phyloP scores from a whole-genome alignment of 1,140 invertebrate species.

The Panulirus ornatus region DNA sequence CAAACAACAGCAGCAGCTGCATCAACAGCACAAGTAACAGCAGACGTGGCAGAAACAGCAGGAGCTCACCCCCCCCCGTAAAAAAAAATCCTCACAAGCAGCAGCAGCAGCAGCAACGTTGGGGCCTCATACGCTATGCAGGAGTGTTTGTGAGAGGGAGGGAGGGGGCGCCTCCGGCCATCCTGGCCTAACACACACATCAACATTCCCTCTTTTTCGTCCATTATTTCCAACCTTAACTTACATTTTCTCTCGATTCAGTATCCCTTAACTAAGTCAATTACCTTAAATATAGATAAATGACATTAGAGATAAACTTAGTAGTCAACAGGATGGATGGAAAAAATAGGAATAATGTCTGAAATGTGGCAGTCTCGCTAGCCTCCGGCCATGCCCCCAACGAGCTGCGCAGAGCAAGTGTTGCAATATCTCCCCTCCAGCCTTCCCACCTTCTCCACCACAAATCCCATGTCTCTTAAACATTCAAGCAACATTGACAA shows the following conservation, averaged over 20 bases:
- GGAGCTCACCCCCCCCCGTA: no score
- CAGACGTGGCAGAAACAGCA: neutral
- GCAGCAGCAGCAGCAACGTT: slow-evolving; percentile 41
- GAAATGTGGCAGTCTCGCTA: slow-evolving; percentile 51
- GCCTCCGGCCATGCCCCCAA: slow-evolving; percentile 57
- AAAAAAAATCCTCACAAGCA: neutral
- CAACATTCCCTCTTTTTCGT: slow-evolving; percentile 29
- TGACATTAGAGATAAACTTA: neutral
- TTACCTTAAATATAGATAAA: neutral
- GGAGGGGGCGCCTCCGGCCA: slow-evolving; percentile 56
- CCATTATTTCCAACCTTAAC: neutral
- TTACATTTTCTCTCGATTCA: neutral
- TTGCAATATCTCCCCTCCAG: slow-evolving; percentile 36
- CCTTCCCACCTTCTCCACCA: neutral
- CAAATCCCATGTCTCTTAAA: neutral
- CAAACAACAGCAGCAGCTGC: neutral
- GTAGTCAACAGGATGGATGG: no score
- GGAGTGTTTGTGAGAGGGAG: slow-evolving; percentile 64
- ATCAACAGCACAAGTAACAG: neutral
- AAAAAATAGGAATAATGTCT: slow-evolving; percentile 42
- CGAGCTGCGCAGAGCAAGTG: slow-evolving; percentile 63
- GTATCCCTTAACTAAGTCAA: neutral
- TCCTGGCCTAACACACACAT: slow-evolving; percentile 53
- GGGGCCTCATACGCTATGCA: slow-evolving; percentile 62
- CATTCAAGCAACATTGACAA: neutral